Evolutionary conservation across 53 echinoderm and acorn worm species (phyloP), one percentile per base, ranked within the genome.

Genomic region (Mesocentrotus franciscanus): DNA sequence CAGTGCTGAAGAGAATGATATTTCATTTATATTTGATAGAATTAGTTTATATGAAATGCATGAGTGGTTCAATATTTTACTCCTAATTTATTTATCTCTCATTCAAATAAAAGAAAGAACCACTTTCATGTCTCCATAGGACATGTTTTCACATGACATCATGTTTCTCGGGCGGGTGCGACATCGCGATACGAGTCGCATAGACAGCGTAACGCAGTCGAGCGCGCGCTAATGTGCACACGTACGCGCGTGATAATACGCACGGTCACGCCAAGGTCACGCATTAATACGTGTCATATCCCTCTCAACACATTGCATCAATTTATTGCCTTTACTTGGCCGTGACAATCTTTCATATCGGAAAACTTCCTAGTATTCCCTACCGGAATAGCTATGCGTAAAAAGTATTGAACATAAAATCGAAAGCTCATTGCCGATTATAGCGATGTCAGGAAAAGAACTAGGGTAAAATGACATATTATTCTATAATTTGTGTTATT

Each of bases 191-290:
- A 56, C 18, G 91, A 35, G 8, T 20, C 34, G 91, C 59, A 68
- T 20, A 13, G 13, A 61, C 90, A 90, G 22, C 71, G 55, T 71
- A 1, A 66, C 68, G 68, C 95, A 94, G n/a, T 71, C 85, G 87
- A 71, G 95, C 95, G 95, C 95, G 70, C 68, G 68, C 35, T 94
- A 85, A 94, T 94, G 49, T 30, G 95, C 87, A 85, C 95, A 94
- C 95, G 70, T 94, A 87, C 95, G 87, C 95, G 95, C 95, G 95
- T 94, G 68, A 94, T 85, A 94, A 85, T 85, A 85, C 64, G 87
- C 87, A 94, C 95, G 56, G 68, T 56, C 93, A 81, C 59, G 95
- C 87, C 95, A 94, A 94, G 95, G 95, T 85, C 95, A 66, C 60
- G 56, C 35, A 56, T 68, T 92, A 92, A 92, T 92, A 92, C 92